Percentiles rank a stretch among this genome's conserved stretches.
Conservation (phyloP, 2,888 invertebrate species). For the Cloeon dipterum region DNA sequence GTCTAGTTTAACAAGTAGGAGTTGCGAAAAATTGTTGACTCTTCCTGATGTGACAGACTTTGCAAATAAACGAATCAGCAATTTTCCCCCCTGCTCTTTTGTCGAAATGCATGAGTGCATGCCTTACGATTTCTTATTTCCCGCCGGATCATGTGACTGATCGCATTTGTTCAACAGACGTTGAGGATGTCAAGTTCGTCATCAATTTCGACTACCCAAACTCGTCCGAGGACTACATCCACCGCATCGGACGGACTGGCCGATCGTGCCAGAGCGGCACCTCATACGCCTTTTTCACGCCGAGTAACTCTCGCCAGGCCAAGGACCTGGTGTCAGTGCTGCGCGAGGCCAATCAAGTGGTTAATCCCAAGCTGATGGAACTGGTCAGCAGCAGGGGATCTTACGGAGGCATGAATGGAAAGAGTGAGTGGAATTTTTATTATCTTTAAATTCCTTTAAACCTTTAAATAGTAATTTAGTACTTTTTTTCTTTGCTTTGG, state of each 20-base stretch:
- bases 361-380: slow-evolving; percentile 66
- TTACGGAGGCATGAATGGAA: slow-evolving; percentile 12
- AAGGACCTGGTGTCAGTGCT: slow-evolving; percentile 72
- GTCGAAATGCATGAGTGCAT: no score
- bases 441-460: slow-evolving; percentile 9
- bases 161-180: slow-evolving; percentile 42
- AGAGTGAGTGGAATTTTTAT: slow-evolving; percentile 13
- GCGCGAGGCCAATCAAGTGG: slow-evolving; percentile 71
- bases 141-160: no score
- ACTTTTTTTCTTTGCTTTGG: slow-evolving; percentile 5
- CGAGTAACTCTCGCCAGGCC: slow-evolving; percentile 67
- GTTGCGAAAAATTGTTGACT: no score
- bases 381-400: slow-evolving; percentile 26
- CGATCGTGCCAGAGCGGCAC: slow-evolving; percentile 70
- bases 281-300: slow-evolving; percentile 88
- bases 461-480: slow-evolving; percentile 3
- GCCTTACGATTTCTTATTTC: no score
- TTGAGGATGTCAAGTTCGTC: slow-evolving; percentile 88
- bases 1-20: no score
- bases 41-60: not conserved
- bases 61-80: no score
- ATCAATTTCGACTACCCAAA: slow-evolving; percentile 93
- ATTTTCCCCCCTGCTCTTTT: no score
- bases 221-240: slow-evolving; percentile 88
- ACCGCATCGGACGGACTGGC: slow-evolving; percentile 85